These are phyloP conservation scores for Triplophysa tibetana DNA, from an alignment of 2,113 vertebrate species.

Conservation along the genomic window DNA sequence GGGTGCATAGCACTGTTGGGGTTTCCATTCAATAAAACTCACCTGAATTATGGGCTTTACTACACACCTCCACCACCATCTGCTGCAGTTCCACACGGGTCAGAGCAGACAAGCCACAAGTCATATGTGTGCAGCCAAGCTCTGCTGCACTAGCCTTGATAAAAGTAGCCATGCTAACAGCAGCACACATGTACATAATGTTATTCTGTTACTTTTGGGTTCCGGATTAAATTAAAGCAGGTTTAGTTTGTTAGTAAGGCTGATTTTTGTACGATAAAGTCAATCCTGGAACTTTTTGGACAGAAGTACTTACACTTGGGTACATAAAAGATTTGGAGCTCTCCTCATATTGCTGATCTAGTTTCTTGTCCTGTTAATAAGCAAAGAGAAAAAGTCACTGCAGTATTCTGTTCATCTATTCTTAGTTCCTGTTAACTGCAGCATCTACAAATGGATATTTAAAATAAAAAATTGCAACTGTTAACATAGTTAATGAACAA, in stretches of 20 bases:
- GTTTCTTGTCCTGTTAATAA: conserved; percentile 85
- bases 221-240: conserved; percentile 7
- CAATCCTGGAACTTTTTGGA: not conserved
- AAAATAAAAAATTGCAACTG: too few relatives aligned
- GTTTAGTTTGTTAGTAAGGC: conserved; percentile 11
- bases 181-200: conserved; percentile 1
- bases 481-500: too few relatives aligned
- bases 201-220: conserved; percentile 27
- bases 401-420: not conserved
- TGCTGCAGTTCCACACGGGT: conserved; percentile 76
- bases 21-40: conserved; percentile 68
- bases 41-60: conserved; percentile 74
- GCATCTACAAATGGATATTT: too few relatives aligned
- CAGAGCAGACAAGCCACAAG: conserved; percentile 74
- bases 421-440: too few relatives aligned
- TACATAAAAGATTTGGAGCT: conserved; percentile 82
- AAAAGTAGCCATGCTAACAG: conserved; percentile 41
- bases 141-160: conserved; percentile 38
- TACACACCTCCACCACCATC: conserved; percentile 81
- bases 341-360: conserved; percentile 93
- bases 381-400: not conserved
- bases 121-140: conserved; percentile 62
- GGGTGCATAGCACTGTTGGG: conserved; percentile 53
- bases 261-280: not conserved
- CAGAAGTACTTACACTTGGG: conserved; percentile 84